phyloP scores from a whole-genome alignment of 1,140 invertebrate species.

The Thaumetopoea pityocampa region DNA sequence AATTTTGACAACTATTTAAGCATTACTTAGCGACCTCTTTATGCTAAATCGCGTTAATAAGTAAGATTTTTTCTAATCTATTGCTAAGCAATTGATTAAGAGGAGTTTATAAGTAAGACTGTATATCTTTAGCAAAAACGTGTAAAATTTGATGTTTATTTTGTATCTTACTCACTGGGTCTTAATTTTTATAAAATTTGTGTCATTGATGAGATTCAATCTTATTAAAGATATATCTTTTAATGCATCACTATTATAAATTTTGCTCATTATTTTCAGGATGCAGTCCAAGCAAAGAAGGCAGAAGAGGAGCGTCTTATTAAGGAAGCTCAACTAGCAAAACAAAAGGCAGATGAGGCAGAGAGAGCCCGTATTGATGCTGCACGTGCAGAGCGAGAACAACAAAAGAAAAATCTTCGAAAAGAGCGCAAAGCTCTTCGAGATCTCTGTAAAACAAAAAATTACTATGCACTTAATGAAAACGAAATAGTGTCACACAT shows the following conservation, averaged over 20 bases:
- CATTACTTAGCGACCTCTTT: too few species aligned
- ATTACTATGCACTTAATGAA: slow-evolving; percentile 88
- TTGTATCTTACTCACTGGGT: too few species aligned
- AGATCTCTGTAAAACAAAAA: slow-evolving; percentile 90
- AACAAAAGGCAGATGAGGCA: slow-evolving; percentile 89
- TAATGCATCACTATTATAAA: not conserved
- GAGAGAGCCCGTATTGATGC: slow-evolving; percentile 87
- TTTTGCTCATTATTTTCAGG: slow-evolving; percentile 71
- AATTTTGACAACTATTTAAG: too few species aligned
- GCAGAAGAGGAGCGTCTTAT: slow-evolving; percentile 87
- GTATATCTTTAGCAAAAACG: too few species aligned
- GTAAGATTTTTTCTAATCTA: too few species aligned
- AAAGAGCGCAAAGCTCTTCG: slow-evolving; percentile 91
- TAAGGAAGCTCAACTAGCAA: slow-evolving; percentile 84
- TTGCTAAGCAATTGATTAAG: too few species aligned
- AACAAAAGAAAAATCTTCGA: slow-evolving; percentile 87
- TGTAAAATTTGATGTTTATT: too few species aligned
- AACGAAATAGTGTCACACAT: slow-evolving; percentile 88
- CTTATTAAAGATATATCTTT: not conserved
- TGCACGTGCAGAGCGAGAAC: slow-evolving; percentile 91
- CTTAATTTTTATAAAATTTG: too few species aligned
- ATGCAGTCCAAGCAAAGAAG: slow-evolving; percentile 88
- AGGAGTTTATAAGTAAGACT: too few species aligned
- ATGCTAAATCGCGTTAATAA: too few species aligned
- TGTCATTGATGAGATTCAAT: not conserved